Evolutionary conservation across 2,797 vertebrate genomes (phyloP), one percentile per base, ranked within the genome.

Genomic region (Leptodactylus fallax): DNA sequence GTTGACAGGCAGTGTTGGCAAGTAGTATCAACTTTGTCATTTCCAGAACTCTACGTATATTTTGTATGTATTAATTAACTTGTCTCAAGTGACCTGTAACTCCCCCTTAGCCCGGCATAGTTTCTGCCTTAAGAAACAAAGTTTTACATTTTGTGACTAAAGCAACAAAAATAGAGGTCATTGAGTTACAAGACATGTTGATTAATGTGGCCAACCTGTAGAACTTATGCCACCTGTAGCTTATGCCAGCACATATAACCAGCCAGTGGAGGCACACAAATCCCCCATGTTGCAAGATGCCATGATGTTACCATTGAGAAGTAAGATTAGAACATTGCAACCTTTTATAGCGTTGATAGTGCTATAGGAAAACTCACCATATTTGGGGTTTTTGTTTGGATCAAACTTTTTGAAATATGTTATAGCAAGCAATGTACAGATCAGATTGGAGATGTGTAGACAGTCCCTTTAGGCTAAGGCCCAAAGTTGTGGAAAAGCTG

Each of bases 1-100:
- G 85, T 86, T 86, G 78, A 81, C 85, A 81, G 14, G 65, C 85
- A 81, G 14, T 81, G 51, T 19, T 86, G 85, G 78, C 85, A 81
- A 74, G n/a, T 56, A 27, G 6, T 61, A 63, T 81, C 16, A 51
- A 27, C 12, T 13, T 67, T 63, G 56, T 76, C 55, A 76, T 72
- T 58, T 84, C 67, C 69, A 84, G 47, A 25, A 72, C 25, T 84
- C 17, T 47, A 55, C 69, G 47, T 83, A 72, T 47, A 72, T 74
- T 83, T 83, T 84, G 63, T 47, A 71, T 58, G 36, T 84, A 74
- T 60, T 74, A 83, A 71, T 72, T 72, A 58, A 27, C 51, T 21
- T 55, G 53, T 83, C 63, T 51, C 21, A 2, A 69, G 47, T 51
- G 60, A 81, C 60, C 60, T 36, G 23, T 36, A 55, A 55, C 81